A percentile compares a stretch with the other conserved stretches of the same genome.
phyloP scores from a whole-genome alignment of 92 coral and sea anemone genomes.

The Scolanthus callimorphus region DNA sequence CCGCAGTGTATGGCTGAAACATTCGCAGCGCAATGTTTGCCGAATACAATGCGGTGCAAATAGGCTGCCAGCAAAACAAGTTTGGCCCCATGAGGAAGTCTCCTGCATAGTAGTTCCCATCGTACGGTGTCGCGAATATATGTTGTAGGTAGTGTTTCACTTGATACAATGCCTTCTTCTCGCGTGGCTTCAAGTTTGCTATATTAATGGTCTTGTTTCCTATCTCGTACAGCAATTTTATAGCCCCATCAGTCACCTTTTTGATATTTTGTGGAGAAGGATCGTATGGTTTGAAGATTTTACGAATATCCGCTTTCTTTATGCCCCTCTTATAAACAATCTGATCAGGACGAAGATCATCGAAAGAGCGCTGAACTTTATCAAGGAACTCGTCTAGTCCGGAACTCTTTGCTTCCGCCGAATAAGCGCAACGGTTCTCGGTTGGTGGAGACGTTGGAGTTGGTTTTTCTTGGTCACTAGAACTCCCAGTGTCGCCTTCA shows the following conservation, averaged over 20 bases:
- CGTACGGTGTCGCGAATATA: constrained; percentile 72
- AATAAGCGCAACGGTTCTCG: constrained; percentile 12
- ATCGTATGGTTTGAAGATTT: constrained; percentile 37
- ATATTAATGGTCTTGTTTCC: constrained; percentile 9
- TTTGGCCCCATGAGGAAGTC: constrained; percentile 83
- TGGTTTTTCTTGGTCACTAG: background rate
- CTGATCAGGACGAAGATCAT: constrained; percentile 31
- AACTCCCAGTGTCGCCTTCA: background rate
- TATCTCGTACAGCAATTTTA: constrained; percentile 32
- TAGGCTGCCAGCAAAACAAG: constrained; percentile 76
- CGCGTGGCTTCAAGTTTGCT: constrained; percentile 56
- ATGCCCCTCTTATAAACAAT: constrained; percentile 33
- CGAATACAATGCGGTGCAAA: constrained; percentile 29
- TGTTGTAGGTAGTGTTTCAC: constrained; percentile 55
- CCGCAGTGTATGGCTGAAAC: constrained; percentile 34
- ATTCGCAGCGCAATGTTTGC: constrained; percentile 15
- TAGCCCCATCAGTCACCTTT: constrained; percentile 53
- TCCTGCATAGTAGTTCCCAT: constrained; percentile 73
- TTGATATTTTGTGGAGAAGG: constrained; percentile 54
- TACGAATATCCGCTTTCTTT: constrained; percentile 7
- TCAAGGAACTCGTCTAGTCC: constrained; percentile 56
- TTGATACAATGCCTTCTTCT: constrained; percentile 66
- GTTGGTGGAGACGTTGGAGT: background rate
- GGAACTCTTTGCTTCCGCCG: constrained; percentile 57
- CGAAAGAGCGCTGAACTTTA: constrained; percentile 46